Percentiles rank a stretch among this genome's conserved stretches.
Conservation (phyloP, 2,797 vertebrate species). For the Sphenopsis melanotis region DNA sequence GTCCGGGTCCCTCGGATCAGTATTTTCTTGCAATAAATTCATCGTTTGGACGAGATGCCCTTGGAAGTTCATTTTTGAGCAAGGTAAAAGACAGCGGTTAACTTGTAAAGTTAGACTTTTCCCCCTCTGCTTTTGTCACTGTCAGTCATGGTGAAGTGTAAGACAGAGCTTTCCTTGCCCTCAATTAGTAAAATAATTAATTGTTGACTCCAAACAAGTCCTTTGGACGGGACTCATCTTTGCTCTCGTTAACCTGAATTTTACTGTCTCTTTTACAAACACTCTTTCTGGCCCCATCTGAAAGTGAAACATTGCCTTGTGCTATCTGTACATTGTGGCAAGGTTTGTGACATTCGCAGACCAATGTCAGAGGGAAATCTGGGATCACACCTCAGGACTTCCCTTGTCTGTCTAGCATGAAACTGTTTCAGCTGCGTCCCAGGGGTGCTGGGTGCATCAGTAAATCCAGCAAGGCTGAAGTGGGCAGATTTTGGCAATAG, state of each 20-base stretch:
- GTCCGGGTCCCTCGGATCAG: fast-evolving
- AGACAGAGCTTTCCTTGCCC: not conserved
- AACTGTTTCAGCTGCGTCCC: not conserved
- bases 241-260: not conserved
- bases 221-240: not conserved
- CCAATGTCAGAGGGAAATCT: not conserved
- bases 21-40: fast-evolving
- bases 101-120: not conserved
- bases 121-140: not conserved
- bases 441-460: not conserved
- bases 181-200: not conserved
- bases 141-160: not conserved
- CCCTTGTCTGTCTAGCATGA: not conserved
- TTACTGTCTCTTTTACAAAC: not conserved
- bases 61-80: not conserved
- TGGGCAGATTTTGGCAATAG: not conserved
- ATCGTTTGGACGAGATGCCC: no score
- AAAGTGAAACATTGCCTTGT: not conserved
- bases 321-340: fast-evolving
- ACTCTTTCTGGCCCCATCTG: not conserved
- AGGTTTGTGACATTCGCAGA: not conserved
- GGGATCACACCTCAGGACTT: not conserved
- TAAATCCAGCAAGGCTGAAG: not conserved
- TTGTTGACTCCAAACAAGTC: not conserved
- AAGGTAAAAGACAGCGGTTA: not conserved